Conservation (phyloP, 2,797 vertebrate genomes). For the Fistularia commersonii region DNA sequence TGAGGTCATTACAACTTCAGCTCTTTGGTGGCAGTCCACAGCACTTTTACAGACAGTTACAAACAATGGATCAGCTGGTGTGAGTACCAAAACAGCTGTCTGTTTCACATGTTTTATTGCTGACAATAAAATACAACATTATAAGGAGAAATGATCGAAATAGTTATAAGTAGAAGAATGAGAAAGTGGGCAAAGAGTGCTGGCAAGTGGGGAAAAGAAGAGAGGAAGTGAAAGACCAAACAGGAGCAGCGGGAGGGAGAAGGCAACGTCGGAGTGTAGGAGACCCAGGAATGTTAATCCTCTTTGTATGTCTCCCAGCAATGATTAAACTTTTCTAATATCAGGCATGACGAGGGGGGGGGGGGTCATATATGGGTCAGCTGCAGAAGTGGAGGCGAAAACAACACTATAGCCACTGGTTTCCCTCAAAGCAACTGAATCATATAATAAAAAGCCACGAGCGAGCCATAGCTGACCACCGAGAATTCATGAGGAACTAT, state of each 20-base stretch:
- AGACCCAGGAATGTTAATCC: constrained; percentile 77
- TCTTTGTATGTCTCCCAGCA: constrained; percentile 73
- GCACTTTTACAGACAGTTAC: constrained; percentile 6
- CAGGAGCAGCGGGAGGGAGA: constrained; percentile 48
- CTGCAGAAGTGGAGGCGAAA: constrained; percentile 48
- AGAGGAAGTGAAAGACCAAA: constrained; percentile 26
- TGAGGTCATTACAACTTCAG: constrained; percentile 1
- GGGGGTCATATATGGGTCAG: constrained; percentile 63
- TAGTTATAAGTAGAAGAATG: constrained; percentile 14
- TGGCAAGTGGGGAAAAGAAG: constrained; percentile 13
- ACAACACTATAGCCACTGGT: constrained; percentile 27
- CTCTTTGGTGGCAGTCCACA: neutral
- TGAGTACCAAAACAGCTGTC: neutral
- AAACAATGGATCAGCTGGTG: neutral
- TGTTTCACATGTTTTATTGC: neutral
- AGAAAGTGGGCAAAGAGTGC: constrained; percentile 24
- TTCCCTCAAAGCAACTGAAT: constrained; percentile 9
- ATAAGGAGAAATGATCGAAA: constrained; percentile 4
- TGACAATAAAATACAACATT: neutral
- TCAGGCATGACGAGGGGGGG: constrained; percentile 67
- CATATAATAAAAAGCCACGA: constrained; percentile 31
- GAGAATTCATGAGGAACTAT: no score
- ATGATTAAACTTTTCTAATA: constrained; percentile 78
- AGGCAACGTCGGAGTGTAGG: constrained; percentile 61
- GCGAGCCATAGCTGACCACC: no score